Evolutionary conservation across 23 tunicate species (phyloP).

Genomic region (Styela clava): DNA sequence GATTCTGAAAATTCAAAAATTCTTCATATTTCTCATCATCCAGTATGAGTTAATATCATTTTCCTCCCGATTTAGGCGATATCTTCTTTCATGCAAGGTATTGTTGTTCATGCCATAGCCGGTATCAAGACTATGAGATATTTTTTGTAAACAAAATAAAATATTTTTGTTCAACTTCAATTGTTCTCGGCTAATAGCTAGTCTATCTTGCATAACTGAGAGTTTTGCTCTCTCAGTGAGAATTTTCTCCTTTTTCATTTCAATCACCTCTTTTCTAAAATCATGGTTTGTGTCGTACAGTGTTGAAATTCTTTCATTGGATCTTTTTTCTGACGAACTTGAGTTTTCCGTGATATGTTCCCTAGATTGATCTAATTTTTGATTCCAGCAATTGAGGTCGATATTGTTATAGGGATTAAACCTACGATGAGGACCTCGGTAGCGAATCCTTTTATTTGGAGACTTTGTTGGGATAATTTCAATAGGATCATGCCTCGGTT

Average conservation of each 20-base stretch:
- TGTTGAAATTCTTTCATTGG: neutral
- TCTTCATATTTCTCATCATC: neutral
- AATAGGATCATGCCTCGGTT: neutral
- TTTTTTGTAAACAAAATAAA: slow-evolving; percentile 12
- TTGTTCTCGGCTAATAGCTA: neutral
- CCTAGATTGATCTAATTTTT: neutral
- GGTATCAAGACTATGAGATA: slow-evolving; percentile 2
- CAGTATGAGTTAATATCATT: neutral
- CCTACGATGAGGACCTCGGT: slow-evolving; percentile 8
- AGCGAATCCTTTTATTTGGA: neutral
- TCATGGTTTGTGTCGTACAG: neutral
- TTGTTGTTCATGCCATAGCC: neutral
- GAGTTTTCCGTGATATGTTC: neutral
- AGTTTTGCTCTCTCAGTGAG: slow-evolving; percentile 22
- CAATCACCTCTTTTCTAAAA: slow-evolving; percentile 7
- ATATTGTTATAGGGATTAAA: neutral
- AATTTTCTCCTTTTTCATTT: slow-evolving; percentile 21
- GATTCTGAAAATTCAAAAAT: too few relatives aligned
- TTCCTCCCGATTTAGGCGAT: neutral
- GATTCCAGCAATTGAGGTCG: neutral
- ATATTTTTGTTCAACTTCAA: neutral
- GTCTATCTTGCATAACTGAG: slow-evolving; percentile 16
- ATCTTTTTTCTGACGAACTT: neutral
- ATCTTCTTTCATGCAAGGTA: neutral
- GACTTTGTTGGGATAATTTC: neutral